A percentile compares a stretch with the other conserved stretches of the same genome.
Conservation (phyloP, 2,797 vertebrate genomes). For the Myotis vivesi region DNA sequence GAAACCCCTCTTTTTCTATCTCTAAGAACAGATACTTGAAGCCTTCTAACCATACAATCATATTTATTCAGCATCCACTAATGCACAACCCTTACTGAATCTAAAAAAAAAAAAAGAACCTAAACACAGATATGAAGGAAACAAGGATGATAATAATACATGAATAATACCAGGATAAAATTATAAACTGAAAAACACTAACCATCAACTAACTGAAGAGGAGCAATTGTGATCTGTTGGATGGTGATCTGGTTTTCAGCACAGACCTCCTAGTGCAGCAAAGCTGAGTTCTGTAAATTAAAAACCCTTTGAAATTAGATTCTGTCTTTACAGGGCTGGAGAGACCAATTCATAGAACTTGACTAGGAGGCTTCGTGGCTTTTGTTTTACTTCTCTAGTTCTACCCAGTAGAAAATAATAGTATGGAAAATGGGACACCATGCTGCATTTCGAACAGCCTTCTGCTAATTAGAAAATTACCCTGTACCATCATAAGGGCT, state of each 20-base stretch:
- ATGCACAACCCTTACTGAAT: neutral
- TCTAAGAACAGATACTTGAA: conserved; percentile 7
- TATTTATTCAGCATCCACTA: neutral
- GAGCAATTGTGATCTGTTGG: neutral
- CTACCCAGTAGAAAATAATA: conserved; percentile 54
- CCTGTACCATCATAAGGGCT: neutral
- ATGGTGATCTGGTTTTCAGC: neutral
- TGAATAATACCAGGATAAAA: neutral
- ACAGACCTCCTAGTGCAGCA: neutral
- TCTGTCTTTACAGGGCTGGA: conserved; percentile 31
- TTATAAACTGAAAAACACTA: neutral
- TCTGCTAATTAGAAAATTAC: conserved; percentile 68
- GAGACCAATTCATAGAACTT: conserved; percentile 33
- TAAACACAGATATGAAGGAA: conserved; percentile 24
- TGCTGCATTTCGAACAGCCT: neutral
- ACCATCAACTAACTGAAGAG: neutral
- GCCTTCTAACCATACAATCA: neutral
- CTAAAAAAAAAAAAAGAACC: neutral
- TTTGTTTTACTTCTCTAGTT: conserved; percentile 47
- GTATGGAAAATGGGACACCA: conserved; percentile 49
- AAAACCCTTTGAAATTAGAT: conserved; percentile 53
- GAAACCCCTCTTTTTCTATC: neutral
- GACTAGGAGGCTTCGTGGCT: neutral
- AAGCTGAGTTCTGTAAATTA: conserved; percentile 39
- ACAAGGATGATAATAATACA: neutral